A percentile compares a stretch with the other conserved stretches of the same genome.
These are phyloP conservation scores for Eupsilia transversa DNA, from an alignment of 2,888 invertebrate genomes.

Conservation along the genomic window DNA sequence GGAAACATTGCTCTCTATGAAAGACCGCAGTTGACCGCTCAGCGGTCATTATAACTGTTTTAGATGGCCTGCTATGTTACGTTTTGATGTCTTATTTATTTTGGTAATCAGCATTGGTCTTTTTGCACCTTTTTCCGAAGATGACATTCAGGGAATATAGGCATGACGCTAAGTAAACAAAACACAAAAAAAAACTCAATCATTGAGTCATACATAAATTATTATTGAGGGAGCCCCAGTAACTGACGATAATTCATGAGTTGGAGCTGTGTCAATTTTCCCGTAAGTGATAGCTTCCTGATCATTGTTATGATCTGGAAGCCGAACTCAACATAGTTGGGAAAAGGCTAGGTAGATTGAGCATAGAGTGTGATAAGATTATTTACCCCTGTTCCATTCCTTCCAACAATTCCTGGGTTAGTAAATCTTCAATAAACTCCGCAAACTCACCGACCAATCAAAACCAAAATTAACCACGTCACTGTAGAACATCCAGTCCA, in stretches of 20 bases:
- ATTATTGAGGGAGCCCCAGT: too few species aligned
- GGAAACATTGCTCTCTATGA: constrained; percentile 30
- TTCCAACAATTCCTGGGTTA: background rate
- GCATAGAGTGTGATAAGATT: background rate
- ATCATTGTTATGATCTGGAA: too few species aligned
- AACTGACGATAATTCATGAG: too few species aligned
- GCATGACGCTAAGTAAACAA: background rate
- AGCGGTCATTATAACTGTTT: constrained; percentile 41
- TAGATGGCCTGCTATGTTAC: background rate
- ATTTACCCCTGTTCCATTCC: background rate
- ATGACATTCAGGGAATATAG: background rate
- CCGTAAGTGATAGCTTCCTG: too few species aligned
- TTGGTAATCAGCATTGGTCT: background rate
- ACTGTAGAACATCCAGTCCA: constrained; percentile 41
- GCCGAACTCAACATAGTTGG: too few species aligned
- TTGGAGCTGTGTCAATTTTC: too few species aligned
- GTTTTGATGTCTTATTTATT: background rate
- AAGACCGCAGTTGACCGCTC: constrained; percentile 30
- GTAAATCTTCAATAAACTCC: constrained; percentile 17
- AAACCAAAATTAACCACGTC: constrained; percentile 55
- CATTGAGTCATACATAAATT: too few species aligned
- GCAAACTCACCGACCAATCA: constrained; percentile 46
- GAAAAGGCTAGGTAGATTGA: too few species aligned
- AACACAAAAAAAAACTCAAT: too few species aligned
- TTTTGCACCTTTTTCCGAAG: background rate